Percentiles rank a stretch among this genome's conserved stretches.
Evolutionary conservation across 1,140 invertebrate species (phyloP).

Genomic region (Nautilus pompilius): DNA sequence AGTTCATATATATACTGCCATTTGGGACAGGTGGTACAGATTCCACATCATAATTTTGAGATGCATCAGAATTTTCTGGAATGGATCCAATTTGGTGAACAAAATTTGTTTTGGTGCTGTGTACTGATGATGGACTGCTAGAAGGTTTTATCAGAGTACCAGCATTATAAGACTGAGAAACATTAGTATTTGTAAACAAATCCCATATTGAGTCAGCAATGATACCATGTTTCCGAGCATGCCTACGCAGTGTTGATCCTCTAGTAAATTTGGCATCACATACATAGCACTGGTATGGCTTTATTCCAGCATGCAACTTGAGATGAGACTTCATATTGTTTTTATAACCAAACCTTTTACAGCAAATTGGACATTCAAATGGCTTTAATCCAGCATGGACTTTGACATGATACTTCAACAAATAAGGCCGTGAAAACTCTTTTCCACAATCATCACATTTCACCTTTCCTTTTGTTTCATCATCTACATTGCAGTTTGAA

Average conservation of each 20-base stretch:
- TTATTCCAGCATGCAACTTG: slow-evolving; percentile 59
- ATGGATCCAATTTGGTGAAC: background rate
- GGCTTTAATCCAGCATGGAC: slow-evolving; percentile 59
- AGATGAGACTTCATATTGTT: slow-evolving; percentile 61
- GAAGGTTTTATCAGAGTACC: background rate
- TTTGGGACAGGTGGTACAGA: background rate
- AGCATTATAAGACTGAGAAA: background rate
- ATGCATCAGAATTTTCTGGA: background rate
- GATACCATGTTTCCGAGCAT: slow-evolving; percentile 44
- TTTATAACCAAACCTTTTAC: slow-evolving; percentile 63
- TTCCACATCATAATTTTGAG: background rate
- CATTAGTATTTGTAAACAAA: slow-evolving; percentile 17
- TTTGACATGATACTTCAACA: slow-evolving; percentile 55
- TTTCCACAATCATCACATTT: slow-evolving; percentile 42
- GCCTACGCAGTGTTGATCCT: slow-evolving; percentile 40
- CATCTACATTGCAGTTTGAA: slow-evolving; percentile 3
- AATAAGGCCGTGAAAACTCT: slow-evolving; percentile 38
- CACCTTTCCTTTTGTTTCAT: slow-evolving; percentile 30
- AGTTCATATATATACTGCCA: slow-evolving; percentile 1
- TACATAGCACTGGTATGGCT: slow-evolving; percentile 60
- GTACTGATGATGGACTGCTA: background rate
- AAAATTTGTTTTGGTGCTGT: background rate
- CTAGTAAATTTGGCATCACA: slow-evolving; percentile 56
- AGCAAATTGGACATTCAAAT: slow-evolving; percentile 62
- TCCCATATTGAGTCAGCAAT: slow-evolving; percentile 39